These are phyloP conservation scores for Aphrophora alni DNA, from an alignment of 2,888 invertebrate species.

Conservation along the genomic window DNA sequence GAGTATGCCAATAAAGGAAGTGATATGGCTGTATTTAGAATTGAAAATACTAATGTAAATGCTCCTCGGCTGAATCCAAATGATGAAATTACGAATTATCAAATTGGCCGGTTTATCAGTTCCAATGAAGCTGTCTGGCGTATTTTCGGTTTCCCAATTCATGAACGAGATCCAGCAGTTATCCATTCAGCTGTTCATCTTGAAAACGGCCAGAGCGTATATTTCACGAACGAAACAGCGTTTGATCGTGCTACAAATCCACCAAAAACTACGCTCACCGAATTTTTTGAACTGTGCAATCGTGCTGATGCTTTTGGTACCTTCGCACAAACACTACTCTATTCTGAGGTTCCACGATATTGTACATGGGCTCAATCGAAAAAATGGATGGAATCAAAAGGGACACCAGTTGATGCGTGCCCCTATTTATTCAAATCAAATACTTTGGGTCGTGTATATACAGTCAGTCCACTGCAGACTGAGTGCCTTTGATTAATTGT, in stretches of 20 bases:
- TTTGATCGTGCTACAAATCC: constrained; percentile 24
- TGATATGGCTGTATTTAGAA: constrained; percentile 41
- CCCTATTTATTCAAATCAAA: constrained; percentile 29
- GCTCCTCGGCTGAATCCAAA: constrained; percentile 6
- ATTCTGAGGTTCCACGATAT: constrained; percentile 45
- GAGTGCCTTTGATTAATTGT: constrained; percentile 51
- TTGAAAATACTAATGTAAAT: neutral
- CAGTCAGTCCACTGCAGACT: constrained; percentile 47
- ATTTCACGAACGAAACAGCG: no score
- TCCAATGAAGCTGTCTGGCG: constrained; percentile 52
- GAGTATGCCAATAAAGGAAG: constrained; percentile 52
- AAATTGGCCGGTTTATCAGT: constrained; percentile 51
- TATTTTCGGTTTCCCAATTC: constrained; percentile 53
- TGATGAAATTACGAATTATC: constrained; percentile 49
- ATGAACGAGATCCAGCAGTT: constrained; percentile 52
- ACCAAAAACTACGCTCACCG: constrained; percentile 46
- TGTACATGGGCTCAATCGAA: constrained; percentile 44
- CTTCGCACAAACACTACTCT: constrained; percentile 45
- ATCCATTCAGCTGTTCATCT: constrained; percentile 51
- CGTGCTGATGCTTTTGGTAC: constrained; percentile 27
- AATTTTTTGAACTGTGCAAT: constrained; percentile 47
- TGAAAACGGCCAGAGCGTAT: constrained; percentile 53
- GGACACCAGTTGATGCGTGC: no score
- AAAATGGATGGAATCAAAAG: no score
- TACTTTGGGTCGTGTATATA: constrained; percentile 50